These are phyloP conservation scores for Emydocephalus ijimae DNA, from an alignment of 2,113 vertebrate genomes.

Conservation along the genomic window DNA sequence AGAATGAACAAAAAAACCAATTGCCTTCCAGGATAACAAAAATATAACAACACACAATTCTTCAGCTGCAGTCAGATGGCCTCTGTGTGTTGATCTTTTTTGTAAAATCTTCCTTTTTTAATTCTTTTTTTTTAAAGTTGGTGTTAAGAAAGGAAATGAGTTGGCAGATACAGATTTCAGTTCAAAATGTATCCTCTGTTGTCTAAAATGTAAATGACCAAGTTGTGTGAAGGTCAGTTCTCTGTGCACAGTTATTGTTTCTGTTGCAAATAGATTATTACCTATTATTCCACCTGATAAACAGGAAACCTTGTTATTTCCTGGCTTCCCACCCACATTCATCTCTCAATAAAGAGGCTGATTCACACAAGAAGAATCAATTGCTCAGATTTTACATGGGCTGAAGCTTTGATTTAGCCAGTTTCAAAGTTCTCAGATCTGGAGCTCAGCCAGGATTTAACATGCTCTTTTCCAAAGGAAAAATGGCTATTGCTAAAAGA, in stretches of 20 bases:
- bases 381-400: neutral
- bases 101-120: neutral
- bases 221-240: neutral
- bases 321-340: slow-evolving; percentile 5
- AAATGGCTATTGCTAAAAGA: neutral
- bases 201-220: neutral
- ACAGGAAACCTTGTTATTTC: neutral
- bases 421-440: neutral
- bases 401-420: neutral
- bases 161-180: neutral
- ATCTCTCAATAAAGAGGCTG: neutral
- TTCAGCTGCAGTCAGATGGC: neutral
- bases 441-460: neutral
- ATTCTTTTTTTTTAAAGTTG: neutral
- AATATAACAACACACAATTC: neutral
- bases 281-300: neutral
- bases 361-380: slow-evolving; percentile 19
- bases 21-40: neutral
- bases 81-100: neutral
- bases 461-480: neutral
- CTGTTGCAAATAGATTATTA: neutral
- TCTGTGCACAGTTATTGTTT: neutral
- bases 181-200: neutral
- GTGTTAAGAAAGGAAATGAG: neutral
- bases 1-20: neutral